Conservation (phyloP, 2,113 vertebrate genomes). For the Caretta caretta region DNA sequence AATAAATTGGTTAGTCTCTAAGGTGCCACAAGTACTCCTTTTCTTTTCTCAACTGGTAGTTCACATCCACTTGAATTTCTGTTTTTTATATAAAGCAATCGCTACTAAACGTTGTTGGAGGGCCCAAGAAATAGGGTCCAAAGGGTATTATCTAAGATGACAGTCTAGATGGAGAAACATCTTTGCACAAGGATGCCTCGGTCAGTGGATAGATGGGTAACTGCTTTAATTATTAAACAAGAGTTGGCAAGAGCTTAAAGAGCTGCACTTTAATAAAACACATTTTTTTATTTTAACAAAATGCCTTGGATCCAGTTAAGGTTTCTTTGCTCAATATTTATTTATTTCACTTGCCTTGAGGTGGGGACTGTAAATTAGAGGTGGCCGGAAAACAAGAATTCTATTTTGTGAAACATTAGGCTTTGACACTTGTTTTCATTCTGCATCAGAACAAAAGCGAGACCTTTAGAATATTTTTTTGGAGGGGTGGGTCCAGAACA, state of each 20-base stretch:
- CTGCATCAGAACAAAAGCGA: background rate
- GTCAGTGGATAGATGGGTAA: constrained; percentile 9
- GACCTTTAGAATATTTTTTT: background rate
- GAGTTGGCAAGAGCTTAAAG: constrained; percentile 15
- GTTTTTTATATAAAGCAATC: background rate
- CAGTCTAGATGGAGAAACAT: constrained; percentile 43
- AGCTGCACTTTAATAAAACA: constrained; percentile 10
- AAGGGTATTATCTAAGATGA: background rate
- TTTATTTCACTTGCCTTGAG: constrained; percentile 11
- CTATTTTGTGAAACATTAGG: background rate
- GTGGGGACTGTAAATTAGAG: background rate
- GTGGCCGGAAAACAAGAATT: background rate
- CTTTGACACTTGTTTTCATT: background rate
- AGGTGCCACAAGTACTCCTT: no score
- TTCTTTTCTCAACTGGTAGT: background rate
- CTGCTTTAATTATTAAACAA: constrained; percentile 63
- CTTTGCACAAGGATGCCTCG: constrained; percentile 24
- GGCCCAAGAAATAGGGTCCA: background rate
- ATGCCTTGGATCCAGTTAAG: background rate
- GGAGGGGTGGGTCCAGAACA: background rate
- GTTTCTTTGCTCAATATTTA: constrained; percentile 28
- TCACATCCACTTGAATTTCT: background rate
- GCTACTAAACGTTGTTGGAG: background rate
- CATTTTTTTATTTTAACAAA: background rate
- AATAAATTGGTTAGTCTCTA: no score